A percentile compares a stretch with the other conserved stretches of the same genome.
Evolutionary conservation across 2,113 vertebrate genomes (phyloP).

Genomic region (Equus przewalskii): DNA sequence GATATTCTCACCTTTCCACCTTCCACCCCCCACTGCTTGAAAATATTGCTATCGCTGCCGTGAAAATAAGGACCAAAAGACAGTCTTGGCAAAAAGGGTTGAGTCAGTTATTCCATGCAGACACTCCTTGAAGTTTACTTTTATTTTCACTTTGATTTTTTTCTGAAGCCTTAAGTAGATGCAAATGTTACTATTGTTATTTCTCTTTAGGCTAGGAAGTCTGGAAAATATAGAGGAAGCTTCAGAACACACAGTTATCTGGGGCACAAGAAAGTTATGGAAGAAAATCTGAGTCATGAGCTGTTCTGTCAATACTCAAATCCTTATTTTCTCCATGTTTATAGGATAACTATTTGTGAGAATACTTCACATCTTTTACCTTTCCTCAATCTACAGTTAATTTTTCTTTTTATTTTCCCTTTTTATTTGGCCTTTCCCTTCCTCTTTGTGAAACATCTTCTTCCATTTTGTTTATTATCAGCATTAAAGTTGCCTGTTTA

Average conservation of each 20-base stretch:
- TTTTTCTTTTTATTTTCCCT: slow-evolving; percentile 54
- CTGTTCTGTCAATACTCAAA: not conserved
- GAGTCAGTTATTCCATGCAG: not conserved
- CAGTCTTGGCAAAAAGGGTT: not conserved
- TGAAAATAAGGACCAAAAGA: not conserved
- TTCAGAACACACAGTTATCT: slow-evolving; percentile 1
- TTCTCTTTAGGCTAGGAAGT: slow-evolving; percentile 71
- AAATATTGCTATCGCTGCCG: not conserved
- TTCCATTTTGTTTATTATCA: not conserved
- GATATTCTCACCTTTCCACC: not conserved
- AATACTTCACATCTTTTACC: not conserved
- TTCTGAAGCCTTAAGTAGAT: slow-evolving; percentile 70
- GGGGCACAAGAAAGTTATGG: not conserved
- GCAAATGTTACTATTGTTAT: slow-evolving; percentile 70
- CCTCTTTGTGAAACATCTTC: not conserved
- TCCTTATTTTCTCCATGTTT: slow-evolving; percentile 46
- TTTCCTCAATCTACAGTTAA: slow-evolving; percentile 6
- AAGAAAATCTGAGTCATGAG: slow-evolving; percentile 48
- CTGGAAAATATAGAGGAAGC: slow-evolving; percentile 64
- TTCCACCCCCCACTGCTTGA: not conserved
- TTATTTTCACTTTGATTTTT: slow-evolving; percentile 62
- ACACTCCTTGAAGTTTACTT: not conserved
- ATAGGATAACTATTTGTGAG: not conserved
- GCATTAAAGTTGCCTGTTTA: not conserved
- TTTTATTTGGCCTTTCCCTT: not conserved